phyloP scores from a whole-genome alignment of 2,113 vertebrate genomes.

The Chaetops frenatus region DNA sequence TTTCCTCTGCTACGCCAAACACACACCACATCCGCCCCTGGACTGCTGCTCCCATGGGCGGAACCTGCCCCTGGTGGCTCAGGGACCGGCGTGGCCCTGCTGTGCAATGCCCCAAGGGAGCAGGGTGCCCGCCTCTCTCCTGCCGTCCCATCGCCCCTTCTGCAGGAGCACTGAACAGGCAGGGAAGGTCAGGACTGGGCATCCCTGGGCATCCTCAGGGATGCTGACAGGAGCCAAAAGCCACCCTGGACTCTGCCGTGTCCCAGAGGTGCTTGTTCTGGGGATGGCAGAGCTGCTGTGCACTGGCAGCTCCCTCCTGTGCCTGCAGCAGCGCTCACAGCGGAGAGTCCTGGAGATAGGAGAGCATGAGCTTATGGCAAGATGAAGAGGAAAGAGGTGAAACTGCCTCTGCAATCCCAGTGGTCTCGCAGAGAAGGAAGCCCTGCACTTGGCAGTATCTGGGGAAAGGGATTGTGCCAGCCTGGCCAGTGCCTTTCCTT shows the following conservation, averaged over 20 bases:
- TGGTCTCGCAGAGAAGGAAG: neutral
- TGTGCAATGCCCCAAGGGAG: rapidly evolving
- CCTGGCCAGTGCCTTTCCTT: neutral
- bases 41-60: neutral
- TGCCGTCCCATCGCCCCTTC: rapidly evolving
- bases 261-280: neutral
- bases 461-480: neutral
- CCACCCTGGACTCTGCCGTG: rapidly evolving
- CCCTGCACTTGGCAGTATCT: neutral
- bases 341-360: neutral
- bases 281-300: neutral
- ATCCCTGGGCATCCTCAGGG: no score
- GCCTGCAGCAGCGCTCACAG: neutral
- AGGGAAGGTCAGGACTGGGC: neutral
- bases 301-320: neutral
- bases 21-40: neutral
- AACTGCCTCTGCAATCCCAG: neutral
- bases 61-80: neutral
- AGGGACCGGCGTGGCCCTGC: rapidly evolving
- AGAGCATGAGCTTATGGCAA: neutral
- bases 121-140: neutral
- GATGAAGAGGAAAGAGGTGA: neutral
- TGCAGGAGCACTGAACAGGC: neutral
- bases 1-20: neutral
- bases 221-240: rapidly evolving